These are phyloP conservation scores for Drosophila mayaguana DNA, from an alignment of 2,888 invertebrate species.

Conservation along the genomic window DNA sequence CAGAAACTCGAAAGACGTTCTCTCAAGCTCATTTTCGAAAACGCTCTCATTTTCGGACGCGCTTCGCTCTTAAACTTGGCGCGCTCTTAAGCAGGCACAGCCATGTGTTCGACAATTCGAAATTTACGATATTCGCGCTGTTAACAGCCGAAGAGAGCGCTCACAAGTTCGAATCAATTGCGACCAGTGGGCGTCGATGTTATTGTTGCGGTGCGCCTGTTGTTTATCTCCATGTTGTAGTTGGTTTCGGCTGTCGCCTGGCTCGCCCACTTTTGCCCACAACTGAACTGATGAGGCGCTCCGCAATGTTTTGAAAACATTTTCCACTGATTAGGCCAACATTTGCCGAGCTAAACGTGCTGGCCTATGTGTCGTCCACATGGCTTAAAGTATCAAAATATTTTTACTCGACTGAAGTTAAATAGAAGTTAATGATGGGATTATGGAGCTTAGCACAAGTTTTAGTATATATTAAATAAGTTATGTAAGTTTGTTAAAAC, in stretches of 20 bases:
- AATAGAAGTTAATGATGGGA: not conserved
- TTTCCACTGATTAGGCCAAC: slow-evolving; percentile 59
- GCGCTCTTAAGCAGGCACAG: slow-evolving; percentile 52
- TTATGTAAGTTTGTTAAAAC: not conserved
- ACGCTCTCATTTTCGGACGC: slow-evolving; percentile 36
- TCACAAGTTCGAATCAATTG: slow-evolving; percentile 47
- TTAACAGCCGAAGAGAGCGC: slow-evolving; percentile 37
- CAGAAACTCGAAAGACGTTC: slow-evolving; percentile 27
- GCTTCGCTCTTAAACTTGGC: slow-evolving; percentile 64
- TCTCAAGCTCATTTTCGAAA: slow-evolving; percentile 61
- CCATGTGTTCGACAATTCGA: slow-evolving; percentile 13
- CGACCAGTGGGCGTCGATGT: slow-evolving; percentile 31
- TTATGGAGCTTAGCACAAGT: not conserved
- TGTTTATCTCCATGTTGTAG: slow-evolving; percentile 49
- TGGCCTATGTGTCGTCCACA: slow-evolving; percentile 10
- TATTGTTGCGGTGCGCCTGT: slow-evolving; percentile 43
- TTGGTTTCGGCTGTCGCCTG: slow-evolving; percentile 9
- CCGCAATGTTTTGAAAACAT: slow-evolving; percentile 69
- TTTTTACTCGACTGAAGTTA: not conserved
- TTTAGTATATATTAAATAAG: not conserved
- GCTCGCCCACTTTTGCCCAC: not conserved
- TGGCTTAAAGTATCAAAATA: slow-evolving; percentile 7
- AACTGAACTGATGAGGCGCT: slow-evolving; percentile 34
- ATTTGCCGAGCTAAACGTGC: slow-evolving; percentile 26
- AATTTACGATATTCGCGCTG: slow-evolving; percentile 68